These are phyloP conservation scores for Pyrocephalus nanus DNA, from an alignment of 2,797 vertebrate species.

Conservation along the genomic window DNA sequence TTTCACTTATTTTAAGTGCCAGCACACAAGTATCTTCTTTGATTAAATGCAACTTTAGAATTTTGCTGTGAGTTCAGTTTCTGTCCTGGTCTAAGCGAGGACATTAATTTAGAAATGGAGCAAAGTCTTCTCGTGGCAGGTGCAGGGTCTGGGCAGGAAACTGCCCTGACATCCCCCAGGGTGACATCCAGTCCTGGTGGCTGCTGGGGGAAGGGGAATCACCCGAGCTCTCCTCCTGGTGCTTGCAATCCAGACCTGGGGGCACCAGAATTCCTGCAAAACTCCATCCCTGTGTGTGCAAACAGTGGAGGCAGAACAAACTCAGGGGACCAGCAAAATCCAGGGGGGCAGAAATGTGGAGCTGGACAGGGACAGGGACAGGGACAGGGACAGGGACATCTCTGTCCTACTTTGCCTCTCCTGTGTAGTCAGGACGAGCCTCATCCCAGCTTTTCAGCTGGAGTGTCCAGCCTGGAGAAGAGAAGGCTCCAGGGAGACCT, in stretches of 20 bases:
- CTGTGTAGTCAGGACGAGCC: not conserved
- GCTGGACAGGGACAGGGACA: not conserved
- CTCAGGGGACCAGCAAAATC: accelerated
- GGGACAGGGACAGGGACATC: not conserved
- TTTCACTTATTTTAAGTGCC: slow-evolving; percentile 43
- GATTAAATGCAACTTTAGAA: slow-evolving; percentile 47
- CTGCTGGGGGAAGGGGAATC: accelerated
- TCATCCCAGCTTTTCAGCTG: not conserved
- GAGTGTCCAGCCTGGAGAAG: accelerated
- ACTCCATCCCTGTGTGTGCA: too few species aligned
- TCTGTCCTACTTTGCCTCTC: not conserved
- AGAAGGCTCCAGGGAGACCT: not conserved
- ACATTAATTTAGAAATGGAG: slow-evolving; percentile 8
- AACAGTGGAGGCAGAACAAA: accelerated
- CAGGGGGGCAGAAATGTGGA: accelerated
- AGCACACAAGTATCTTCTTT: slow-evolving; percentile 40
- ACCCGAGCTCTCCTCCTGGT: not conserved
- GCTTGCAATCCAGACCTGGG: not conserved
- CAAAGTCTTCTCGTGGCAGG: not conserved
- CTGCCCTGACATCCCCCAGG: not conserved
- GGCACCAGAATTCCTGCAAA: not conserved
- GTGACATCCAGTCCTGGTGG: accelerated
- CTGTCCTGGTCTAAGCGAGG: not conserved
- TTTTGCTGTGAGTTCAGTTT: not conserved
- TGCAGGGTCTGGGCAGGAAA: not conserved